phyloP scores from a whole-genome alignment of 2,888 invertebrate genomes.

The Dinocampus coccinellae region DNA sequence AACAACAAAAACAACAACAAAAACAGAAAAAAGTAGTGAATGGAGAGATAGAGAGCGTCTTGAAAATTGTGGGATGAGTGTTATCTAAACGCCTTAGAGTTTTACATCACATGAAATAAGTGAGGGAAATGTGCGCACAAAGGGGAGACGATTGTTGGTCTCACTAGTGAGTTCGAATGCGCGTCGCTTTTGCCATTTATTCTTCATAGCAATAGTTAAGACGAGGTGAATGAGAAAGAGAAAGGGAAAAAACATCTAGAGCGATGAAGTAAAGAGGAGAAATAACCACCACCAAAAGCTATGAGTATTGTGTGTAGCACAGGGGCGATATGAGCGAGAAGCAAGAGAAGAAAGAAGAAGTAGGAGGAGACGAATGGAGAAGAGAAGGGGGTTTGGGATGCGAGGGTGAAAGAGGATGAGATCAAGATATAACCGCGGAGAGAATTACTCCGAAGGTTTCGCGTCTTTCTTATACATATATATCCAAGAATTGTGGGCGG shows the following conservation, averaged over 20 bases:
- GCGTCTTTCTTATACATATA: slow-evolving; percentile 18
- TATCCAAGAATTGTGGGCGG: background rate
- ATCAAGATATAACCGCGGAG: slow-evolving; percentile 65
- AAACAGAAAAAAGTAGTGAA: too few species aligned
- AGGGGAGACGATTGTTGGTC: background rate
- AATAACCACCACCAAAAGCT: too few species aligned
- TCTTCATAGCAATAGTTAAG: slow-evolving; percentile 37
- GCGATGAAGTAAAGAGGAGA: slow-evolving; percentile 21
- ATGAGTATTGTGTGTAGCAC: too few species aligned
- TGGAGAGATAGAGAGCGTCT: background rate
- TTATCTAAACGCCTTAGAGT: slow-evolving; percentile 64
- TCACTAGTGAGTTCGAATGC: slow-evolving; percentile 23
- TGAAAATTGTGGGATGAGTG: slow-evolving; percentile 42
- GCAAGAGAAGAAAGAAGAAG: slow-evolving; percentile 24
- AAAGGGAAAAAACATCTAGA: too few species aligned
- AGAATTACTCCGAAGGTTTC: slow-evolving; percentile 60
- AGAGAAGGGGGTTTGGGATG: slow-evolving; percentile 17
- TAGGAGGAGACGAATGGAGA: slow-evolving; percentile 10
- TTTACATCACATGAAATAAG: slow-evolving; percentile 40
- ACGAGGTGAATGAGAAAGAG: slow-evolving; percentile 32
- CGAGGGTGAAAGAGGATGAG: slow-evolving; percentile 48
- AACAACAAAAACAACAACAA: too few species aligned
- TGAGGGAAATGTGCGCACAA: slow-evolving; percentile 7
- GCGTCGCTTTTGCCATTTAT: slow-evolving; percentile 38
- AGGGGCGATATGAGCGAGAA: too few species aligned